These are phyloP conservation scores for Sialis fuliginosa DNA, from an alignment of 2,888 invertebrate species.

Conservation along the genomic window DNA sequence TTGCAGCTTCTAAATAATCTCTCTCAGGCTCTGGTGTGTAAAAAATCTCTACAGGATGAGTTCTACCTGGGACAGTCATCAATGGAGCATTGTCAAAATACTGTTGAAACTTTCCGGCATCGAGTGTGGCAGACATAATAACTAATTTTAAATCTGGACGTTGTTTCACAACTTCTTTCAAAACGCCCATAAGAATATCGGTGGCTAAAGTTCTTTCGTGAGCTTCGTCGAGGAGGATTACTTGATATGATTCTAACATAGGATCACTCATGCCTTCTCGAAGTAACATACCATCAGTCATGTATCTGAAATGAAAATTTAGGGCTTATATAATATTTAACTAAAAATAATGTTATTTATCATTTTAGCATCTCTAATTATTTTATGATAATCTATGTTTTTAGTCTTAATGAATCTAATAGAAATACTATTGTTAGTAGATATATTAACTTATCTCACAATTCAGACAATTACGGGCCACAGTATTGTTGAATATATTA, in stretches of 20 bases:
- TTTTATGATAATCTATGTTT: too few relatives aligned
- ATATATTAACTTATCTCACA: too few relatives aligned
- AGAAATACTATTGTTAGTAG: too few relatives aligned
- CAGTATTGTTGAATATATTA: too few relatives aligned
- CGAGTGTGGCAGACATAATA: slow-evolving; percentile 97
- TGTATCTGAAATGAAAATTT: slow-evolving; percentile 42
- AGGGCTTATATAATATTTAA: slow-evolving; percentile 3
- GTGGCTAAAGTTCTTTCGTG: slow-evolving; percentile 98
- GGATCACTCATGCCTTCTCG: slow-evolving; percentile 99
- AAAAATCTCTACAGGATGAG: slow-evolving; percentile 94
- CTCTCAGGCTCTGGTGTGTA: slow-evolving; percentile 97
- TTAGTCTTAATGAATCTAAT: too few relatives aligned
- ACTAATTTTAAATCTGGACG: slow-evolving; percentile 87
- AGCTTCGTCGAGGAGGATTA: slow-evolving; percentile 92
- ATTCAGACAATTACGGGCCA: too few relatives aligned
- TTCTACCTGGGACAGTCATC: slow-evolving; percentile 95
- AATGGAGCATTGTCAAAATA: slow-evolving; percentile 98
- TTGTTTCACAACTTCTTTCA: slow-evolving; percentile 92
- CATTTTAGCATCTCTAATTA: too few relatives aligned
- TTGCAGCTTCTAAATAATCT: slow-evolving; percentile 96
- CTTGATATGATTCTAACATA: slow-evolving; percentile 89
- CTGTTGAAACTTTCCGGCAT: slow-evolving; percentile 98
- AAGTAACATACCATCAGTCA: slow-evolving; percentile 99
- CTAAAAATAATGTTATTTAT: too few relatives aligned
- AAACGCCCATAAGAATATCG: slow-evolving; percentile 96